Evolutionary conservation across 1,140 invertebrate genomes (phyloP).

Genomic region (Anagrus nilaparvatae): DNA sequence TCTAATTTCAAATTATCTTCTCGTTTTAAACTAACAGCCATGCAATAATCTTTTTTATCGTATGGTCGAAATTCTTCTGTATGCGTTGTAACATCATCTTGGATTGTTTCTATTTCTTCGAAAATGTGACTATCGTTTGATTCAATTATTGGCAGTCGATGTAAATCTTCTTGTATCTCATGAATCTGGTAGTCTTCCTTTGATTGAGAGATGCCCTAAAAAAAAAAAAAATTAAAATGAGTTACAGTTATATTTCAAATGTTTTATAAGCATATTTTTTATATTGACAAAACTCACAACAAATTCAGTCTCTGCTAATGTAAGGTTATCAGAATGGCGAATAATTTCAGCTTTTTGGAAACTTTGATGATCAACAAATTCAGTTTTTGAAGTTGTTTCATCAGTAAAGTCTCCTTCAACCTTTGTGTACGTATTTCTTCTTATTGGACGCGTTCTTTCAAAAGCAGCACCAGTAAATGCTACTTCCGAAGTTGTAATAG

Average conservation of each 20-base stretch:
- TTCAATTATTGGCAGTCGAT: slow-evolving; percentile 26
- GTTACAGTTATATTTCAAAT: neutral
- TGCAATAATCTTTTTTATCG: slow-evolving; percentile 32
- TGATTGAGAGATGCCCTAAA: slow-evolving; percentile 39
- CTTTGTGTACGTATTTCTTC: slow-evolving; percentile 75
- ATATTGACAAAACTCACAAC: slow-evolving; percentile 28
- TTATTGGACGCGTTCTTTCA: slow-evolving; percentile 55
- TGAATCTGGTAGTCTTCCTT: slow-evolving; percentile 42
- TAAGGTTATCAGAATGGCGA: slow-evolving; percentile 52
- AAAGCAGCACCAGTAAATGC: slow-evolving; percentile 55
- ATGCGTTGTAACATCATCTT: slow-evolving; percentile 35
- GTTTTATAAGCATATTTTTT: neutral
- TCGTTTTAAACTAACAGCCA: slow-evolving; percentile 33
- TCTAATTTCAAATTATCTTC: slow-evolving; percentile 47
- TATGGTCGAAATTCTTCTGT: slow-evolving; percentile 34
- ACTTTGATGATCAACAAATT: slow-evolving; percentile 53
- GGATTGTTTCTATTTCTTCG: slow-evolving; percentile 25
- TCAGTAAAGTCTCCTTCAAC: slow-evolving; percentile 60
- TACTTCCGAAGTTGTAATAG: slow-evolving; percentile 51
- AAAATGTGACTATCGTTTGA: slow-evolving; percentile 35
- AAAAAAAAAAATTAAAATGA: slow-evolving; percentile 14
- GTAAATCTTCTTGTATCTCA: slow-evolving; percentile 32
- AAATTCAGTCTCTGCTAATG: slow-evolving; percentile 49
- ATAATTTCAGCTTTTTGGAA: slow-evolving; percentile 47
- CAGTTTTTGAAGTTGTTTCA: slow-evolving; percentile 54